Evolutionary conservation across 1,140 invertebrate species (phyloP).

Genomic region (Apis cerana): DNA sequence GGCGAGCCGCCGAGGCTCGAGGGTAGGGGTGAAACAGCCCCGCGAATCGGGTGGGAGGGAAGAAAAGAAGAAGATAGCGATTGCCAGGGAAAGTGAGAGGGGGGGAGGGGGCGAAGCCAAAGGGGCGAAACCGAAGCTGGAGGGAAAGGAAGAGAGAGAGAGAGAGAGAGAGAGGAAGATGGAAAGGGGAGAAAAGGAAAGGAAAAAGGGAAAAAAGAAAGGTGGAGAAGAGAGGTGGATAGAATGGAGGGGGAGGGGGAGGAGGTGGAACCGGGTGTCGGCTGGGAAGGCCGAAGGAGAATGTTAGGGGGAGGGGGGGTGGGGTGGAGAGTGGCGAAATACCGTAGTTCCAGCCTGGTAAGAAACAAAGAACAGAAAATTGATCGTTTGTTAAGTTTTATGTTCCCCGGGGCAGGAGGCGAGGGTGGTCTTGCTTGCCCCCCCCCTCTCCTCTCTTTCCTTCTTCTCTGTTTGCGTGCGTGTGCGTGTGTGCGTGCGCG

Average conservation of each 20-base stretch:
- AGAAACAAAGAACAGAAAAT: constrained; percentile 80
- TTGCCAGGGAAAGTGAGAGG: constrained; percentile 41
- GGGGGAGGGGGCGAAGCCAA: neutral
- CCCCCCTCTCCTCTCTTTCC: neutral
- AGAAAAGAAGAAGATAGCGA: constrained; percentile 47
- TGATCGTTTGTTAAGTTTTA: constrained; percentile 80
- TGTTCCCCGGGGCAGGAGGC: constrained; percentile 64
- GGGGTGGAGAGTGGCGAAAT: constrained; percentile 59
- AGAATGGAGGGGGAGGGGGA: constrained; percentile 18
- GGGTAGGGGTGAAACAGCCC: constrained; percentile 23
- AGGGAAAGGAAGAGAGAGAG: neutral
- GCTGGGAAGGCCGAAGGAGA: constrained; percentile 3
- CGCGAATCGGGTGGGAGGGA: constrained; percentile 6
- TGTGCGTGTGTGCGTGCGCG: no score
- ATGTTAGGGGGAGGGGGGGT: constrained; percentile 6
- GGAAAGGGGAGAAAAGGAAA: neutral
- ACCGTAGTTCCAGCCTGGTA: constrained; percentile 70
- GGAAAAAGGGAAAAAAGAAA: neutral
- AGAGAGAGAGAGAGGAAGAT: constrained; percentile 13
- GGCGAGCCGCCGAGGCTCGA: no score
- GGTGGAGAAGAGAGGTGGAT: constrained; percentile 5
- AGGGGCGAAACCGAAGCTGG: neutral
- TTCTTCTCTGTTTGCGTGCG: no score
- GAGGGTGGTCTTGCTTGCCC: constrained; percentile 39
- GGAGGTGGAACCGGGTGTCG: constrained; percentile 28